Conservation (phyloP, 2,113 vertebrate species). For the Hylia prasina region DNA sequence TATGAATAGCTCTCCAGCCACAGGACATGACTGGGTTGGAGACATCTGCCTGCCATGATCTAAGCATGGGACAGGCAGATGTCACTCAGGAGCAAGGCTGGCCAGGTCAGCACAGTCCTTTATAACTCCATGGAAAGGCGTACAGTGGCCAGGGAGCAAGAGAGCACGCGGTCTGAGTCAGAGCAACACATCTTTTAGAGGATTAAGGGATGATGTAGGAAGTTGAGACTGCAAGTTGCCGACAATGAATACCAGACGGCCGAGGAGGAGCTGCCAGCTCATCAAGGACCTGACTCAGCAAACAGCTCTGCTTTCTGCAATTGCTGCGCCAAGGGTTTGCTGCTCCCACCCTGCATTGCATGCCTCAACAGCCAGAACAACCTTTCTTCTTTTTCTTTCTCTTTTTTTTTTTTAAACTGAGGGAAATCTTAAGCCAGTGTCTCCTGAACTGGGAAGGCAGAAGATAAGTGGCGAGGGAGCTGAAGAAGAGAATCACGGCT, state of each 20-base stretch:
- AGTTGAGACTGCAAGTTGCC: slow-evolving; percentile 36
- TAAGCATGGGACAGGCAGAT: not conserved
- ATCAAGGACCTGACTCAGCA: slow-evolving; percentile 61
- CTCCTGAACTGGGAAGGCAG: not conserved
- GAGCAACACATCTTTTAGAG: slow-evolving; percentile 13
- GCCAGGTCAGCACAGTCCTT: not conserved
- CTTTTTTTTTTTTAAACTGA: no score
- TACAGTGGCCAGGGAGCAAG: fast-evolving
- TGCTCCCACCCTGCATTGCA: not conserved
- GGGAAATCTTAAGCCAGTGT: not conserved
- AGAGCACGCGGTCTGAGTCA: not conserved
- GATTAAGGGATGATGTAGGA: slow-evolving; percentile 50
- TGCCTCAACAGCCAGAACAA: not conserved
- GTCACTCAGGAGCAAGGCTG: fast-evolving
- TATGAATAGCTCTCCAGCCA: not conserved
- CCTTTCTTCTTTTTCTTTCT: fast-evolving
- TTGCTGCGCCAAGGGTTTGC: not conserved
- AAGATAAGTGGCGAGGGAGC: fast-evolving
- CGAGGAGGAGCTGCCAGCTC: slow-evolving; percentile 14
- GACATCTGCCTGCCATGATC: not conserved
- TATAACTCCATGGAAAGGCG: not conserved
- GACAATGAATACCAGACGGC: slow-evolving; percentile 52
- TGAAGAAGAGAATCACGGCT: fast-evolving
- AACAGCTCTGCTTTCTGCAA: not conserved
- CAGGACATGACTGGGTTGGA: not conserved